phyloP scores from a whole-genome alignment of 2,797 vertebrate genomes.

The Smutsia gigantea region DNA sequence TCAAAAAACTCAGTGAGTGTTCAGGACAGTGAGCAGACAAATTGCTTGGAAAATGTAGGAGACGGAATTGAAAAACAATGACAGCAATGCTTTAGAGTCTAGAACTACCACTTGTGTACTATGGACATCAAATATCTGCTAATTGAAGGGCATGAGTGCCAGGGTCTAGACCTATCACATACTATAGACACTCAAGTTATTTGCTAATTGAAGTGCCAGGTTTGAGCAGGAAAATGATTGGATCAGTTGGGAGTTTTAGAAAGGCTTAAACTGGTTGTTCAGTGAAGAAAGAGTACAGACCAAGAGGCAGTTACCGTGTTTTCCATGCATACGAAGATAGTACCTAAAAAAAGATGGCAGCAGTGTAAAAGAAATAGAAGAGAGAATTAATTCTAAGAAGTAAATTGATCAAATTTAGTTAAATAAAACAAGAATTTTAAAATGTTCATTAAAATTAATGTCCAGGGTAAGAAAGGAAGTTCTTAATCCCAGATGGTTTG shows the following conservation, averaged over 20 bases:
- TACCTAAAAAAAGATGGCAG: neutral
- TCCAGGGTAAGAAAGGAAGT: constrained; percentile 29
- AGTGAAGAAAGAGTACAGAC: neutral
- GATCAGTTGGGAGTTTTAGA: neutral
- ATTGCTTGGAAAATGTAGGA: neutral
- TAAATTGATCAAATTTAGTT: neutral
- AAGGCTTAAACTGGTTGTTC: neutral
- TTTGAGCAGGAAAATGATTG: neutral
- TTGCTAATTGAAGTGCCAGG: neutral
- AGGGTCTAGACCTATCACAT: neutral
- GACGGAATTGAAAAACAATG: neutral
- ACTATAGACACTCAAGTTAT: neutral
- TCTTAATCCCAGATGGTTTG: constrained; percentile 30
- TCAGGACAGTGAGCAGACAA: neutral
- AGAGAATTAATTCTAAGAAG: constrained; percentile 8
- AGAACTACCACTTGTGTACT: neutral
- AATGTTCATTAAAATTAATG: constrained; percentile 15
- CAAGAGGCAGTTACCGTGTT: neutral
- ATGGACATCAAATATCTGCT: neutral
- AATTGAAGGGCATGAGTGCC: neutral
- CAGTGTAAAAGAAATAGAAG: neutral
- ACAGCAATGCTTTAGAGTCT: neutral
- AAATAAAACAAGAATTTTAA: constrained; percentile 25
- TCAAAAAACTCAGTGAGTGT: neutral
- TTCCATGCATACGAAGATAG: neutral